Conservation (phyloP, 2,113 vertebrate genomes). For the Pygoscelis adeliae region DNA sequence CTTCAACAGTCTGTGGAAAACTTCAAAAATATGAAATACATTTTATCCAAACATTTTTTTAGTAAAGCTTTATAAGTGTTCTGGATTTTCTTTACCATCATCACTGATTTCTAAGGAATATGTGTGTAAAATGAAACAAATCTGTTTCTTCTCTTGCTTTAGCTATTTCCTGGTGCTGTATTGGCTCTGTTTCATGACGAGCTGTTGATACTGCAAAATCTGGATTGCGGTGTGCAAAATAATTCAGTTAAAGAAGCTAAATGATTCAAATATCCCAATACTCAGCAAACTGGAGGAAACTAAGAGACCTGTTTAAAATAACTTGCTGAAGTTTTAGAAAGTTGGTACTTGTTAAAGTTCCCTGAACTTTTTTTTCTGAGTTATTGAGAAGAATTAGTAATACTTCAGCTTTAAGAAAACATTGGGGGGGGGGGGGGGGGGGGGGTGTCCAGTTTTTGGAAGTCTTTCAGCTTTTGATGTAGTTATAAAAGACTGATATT, state of each 20-base stretch:
- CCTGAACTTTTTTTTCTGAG: not conserved
- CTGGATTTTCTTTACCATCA: slow-evolving; percentile 5
- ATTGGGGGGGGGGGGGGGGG: too few relatives aligned
- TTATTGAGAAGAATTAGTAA: not conserved
- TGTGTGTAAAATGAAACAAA: slow-evolving; percentile 3
- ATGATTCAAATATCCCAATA: slow-evolving; percentile 45
- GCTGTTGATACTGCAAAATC: slow-evolving; percentile 41
- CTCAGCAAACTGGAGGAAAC: slow-evolving; percentile 34
- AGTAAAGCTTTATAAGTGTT: not conserved
- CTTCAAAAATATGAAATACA: not conserved
- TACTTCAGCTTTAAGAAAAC: not conserved
- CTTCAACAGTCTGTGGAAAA: not conserved
- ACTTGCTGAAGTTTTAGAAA: slow-evolving; percentile 43
- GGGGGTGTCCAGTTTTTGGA: not conserved
- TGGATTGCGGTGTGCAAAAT: slow-evolving; percentile 15
- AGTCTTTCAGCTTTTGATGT: not conserved
- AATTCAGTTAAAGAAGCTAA: slow-evolving; percentile 15
- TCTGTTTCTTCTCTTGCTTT: slow-evolving; percentile 10
- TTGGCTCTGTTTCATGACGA: slow-evolving; percentile 31
- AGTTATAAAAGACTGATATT: not conserved
- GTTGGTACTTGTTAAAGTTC: not conserved
- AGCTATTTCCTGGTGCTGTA: slow-evolving; percentile 8
- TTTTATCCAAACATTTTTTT: slow-evolving; percentile 20
- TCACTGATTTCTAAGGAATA: slow-evolving; percentile 12
- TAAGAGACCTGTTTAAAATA: slow-evolving; percentile 22